Base-by-base conservation (phyloP, 2,113 vertebrate species). In the Sinocyclocheilus maitianheensis region DNA sequence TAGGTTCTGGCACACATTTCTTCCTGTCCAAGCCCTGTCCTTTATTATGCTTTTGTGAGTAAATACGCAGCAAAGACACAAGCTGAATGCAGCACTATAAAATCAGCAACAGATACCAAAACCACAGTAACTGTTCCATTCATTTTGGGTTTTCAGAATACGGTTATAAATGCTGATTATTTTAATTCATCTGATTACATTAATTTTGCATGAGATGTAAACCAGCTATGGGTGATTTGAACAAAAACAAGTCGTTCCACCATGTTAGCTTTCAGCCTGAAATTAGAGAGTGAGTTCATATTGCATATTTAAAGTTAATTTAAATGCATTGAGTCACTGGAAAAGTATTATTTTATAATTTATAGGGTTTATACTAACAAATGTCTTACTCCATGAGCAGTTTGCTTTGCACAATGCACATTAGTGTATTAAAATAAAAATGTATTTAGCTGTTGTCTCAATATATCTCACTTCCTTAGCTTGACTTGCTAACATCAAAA, bases 1-100 rank as follows among this genome's bases (percentile, higher is more conserved):
- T 82, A 82, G 80, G 43, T 37, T 58, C 84, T 65, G 74, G n/a
- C 76, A 53, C 30, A 40, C 63, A 65, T 18, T 74, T 80, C 67
- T 84, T 48, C 78, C 67, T 60, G 24, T 60, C 80, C 74, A 48
- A 67, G 43, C 58, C 37, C 7, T 48, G 40, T 69, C 62, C 63
- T 82, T 69, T 69, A 69, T 82, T 69, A 69, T 34, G 60, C 80
- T 5, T 30, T 48, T 37, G 67, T 72, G 81, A 83, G 81, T 74
- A 83, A n/a, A 83, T 83, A 16, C 40, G 48, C 22, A 55, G 67
- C 5, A 1, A 22, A 53, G 8, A 83, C 30, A 22, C 43, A 69
- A 46, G 24, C 43, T 69, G 43, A 51, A 81, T 37, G 46, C 63
- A 72, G 26, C 14, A 20, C 14, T 14, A 51, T 58, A 58, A 37